A percentile compares a stretch with the other conserved stretches of the same genome.
These are phyloP conservation scores for Sylvia borin DNA, from an alignment of 2,797 vertebrate species.

Conservation along the genomic window DNA sequence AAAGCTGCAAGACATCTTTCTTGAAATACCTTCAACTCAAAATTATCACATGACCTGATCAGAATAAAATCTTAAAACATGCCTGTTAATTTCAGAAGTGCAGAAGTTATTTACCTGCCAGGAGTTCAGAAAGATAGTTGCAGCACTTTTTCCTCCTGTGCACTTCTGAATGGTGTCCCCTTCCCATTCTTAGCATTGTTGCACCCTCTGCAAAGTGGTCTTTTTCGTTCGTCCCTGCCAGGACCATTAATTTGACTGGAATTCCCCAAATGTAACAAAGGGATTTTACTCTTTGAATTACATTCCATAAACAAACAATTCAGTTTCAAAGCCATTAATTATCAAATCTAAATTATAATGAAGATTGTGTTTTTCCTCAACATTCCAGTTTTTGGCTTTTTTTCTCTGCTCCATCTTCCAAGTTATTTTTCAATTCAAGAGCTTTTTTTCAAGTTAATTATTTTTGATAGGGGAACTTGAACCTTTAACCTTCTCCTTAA, in stretches of 20 bases:
- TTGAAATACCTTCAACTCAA: background rate
- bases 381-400: fast-evolving
- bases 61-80: background rate
- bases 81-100: background rate
- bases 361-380: background rate
- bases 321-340: background rate
- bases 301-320: background rate
- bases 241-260: conserved; percentile 72
- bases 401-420: background rate
- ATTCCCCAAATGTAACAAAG: conserved; percentile 78
- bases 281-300: background rate
- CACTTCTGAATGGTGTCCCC: conserved; percentile 75
- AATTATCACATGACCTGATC: background rate
- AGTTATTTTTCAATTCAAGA: background rate
- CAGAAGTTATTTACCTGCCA: conserved; percentile 75
- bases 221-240: conserved; percentile 74
- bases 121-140: conserved; percentile 62
- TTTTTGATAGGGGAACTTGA: background rate
- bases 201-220: conserved; percentile 70
- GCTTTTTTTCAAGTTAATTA: background rate
- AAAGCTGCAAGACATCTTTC: background rate
- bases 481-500: background rate
- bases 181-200: conserved; percentile 73
- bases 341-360: background rate
- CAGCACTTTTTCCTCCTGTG: conserved; percentile 78